These are phyloP conservation scores for Austrofundulus limnaeus DNA, from an alignment of 2,113 vertebrate genomes.

Conservation along the genomic window DNA sequence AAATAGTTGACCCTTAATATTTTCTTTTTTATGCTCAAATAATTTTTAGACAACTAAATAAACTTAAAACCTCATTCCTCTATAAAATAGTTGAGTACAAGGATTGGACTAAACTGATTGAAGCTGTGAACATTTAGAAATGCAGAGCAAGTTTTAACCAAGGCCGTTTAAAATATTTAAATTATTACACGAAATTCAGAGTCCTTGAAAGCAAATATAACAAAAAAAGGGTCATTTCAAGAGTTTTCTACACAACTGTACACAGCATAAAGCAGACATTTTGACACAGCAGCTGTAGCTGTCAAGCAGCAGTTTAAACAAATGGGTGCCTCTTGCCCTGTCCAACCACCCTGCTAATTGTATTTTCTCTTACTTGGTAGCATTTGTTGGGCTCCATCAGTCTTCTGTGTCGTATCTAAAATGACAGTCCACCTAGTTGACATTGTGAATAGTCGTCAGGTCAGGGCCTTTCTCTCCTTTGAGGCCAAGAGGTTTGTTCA, in stretches of 20 bases:
- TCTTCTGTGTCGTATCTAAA: slow-evolving; percentile 75
- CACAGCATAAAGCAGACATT: slow-evolving; percentile 5
- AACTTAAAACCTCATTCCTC: too few relatives aligned
- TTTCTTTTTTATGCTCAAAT: too few relatives aligned
- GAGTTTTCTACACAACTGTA: background rate
- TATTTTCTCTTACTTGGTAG: slow-evolving; percentile 77
- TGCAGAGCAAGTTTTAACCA: too few relatives aligned
- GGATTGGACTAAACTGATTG: too few relatives aligned
- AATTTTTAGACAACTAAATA: too few relatives aligned
- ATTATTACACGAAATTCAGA: background rate
- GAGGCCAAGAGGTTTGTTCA: slow-evolving; percentile 66
- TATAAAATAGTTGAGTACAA: too few relatives aligned
- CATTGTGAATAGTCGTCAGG: slow-evolving; percentile 66
- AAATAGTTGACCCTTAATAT: too few relatives aligned
- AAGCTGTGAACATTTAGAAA: too few relatives aligned
- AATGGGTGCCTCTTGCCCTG: slow-evolving; percentile 73
- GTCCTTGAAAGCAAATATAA: background rate
- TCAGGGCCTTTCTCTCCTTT: slow-evolving; percentile 52
- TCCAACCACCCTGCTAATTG: slow-evolving; percentile 81
- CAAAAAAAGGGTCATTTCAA: background rate
- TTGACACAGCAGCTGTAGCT: slow-evolving; percentile 49
- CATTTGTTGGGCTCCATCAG: slow-evolving; percentile 79
- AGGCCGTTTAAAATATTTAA: background rate
- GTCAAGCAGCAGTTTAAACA: slow-evolving; percentile 75
- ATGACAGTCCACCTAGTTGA: slow-evolving; percentile 75